These are phyloP conservation scores for Leucania comma DNA, from an alignment of 2,888 invertebrate species.

Conservation along the genomic window DNA sequence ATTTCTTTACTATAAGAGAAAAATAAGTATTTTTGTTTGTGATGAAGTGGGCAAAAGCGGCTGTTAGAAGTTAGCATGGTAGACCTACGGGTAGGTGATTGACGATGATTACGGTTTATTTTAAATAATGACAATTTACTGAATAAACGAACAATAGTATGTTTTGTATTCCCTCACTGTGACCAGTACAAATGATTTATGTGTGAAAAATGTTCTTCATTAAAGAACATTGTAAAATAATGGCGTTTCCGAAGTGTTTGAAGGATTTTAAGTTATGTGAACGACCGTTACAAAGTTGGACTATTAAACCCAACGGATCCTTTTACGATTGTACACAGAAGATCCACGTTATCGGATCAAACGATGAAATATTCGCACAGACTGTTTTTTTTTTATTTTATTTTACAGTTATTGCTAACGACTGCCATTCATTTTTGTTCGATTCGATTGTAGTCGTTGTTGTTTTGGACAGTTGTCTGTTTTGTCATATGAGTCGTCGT, in stretches of 20 bases:
- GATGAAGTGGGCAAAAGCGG: no score
- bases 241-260: constrained; percentile 45
- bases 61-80: no score
- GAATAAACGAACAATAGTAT: not conserved
- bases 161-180: not conserved
- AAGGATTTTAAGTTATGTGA: constrained; percentile 61
- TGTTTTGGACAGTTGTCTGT: not conserved
- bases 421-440: not conserved
- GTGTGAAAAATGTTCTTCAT: constrained; percentile 25
- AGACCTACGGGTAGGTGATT: no score
- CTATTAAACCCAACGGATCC: constrained; percentile 60
- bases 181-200: constrained; percentile 22
- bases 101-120: no score
- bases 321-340: constrained; percentile 59
- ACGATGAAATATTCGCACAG: constrained; percentile 32
- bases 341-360: constrained; percentile 57
- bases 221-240: constrained; percentile 39
- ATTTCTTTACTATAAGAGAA: no score
- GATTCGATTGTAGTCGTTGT: not conserved
- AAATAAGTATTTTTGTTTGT: no score
- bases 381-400: constrained; percentile 22
- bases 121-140: not conserved
- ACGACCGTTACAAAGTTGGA: constrained; percentile 64
- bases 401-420: not conserved
- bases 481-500: not conserved